Conservation (phyloP, 2,888 invertebrate species). For the Thelaira solivaga region DNA sequence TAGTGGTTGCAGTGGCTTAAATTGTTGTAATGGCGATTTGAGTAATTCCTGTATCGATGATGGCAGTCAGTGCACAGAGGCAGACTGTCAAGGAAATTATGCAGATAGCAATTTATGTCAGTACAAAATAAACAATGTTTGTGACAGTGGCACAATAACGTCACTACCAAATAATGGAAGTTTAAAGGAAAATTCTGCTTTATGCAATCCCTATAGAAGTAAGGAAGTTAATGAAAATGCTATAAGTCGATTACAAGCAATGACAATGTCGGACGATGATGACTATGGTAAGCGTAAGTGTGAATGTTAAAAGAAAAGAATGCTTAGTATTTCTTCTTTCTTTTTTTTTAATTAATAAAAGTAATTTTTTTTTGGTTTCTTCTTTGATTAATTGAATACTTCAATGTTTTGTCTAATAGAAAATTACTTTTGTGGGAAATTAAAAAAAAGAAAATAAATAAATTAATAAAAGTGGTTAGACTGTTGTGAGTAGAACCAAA, state of each 20-base stretch:
- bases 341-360: no score
- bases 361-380: no score
- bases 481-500: no score
- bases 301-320: not conserved
- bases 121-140: conserved; percentile 65
- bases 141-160: conserved; percentile 13
- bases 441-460: no score
- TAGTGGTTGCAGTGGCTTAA: conserved; percentile 29
- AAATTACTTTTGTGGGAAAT: no score
- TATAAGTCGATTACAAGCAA: conserved; percentile 76
- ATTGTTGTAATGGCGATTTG: conserved; percentile 44
- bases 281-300: conserved; percentile 75
- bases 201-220: conserved; percentile 47
- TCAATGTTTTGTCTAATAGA: no score
- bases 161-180: conserved; percentile 2
- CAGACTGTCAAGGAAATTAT: conserved; percentile 68
- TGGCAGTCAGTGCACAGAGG: conserved; percentile 45
- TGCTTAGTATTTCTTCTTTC: no score
- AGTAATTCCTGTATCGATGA: conserved; percentile 39
- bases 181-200: conserved; percentile 61
- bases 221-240: conserved; percentile 76
- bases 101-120: conserved; percentile 67
- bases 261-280: conserved; percentile 77
- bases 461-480: no score
- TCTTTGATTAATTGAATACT: no score